Evolutionary conservation across 2,797 vertebrate species (phyloP), one percentile per base, ranked within the genome.

Genomic region (Parauchenoglanis punctatus): DNA sequence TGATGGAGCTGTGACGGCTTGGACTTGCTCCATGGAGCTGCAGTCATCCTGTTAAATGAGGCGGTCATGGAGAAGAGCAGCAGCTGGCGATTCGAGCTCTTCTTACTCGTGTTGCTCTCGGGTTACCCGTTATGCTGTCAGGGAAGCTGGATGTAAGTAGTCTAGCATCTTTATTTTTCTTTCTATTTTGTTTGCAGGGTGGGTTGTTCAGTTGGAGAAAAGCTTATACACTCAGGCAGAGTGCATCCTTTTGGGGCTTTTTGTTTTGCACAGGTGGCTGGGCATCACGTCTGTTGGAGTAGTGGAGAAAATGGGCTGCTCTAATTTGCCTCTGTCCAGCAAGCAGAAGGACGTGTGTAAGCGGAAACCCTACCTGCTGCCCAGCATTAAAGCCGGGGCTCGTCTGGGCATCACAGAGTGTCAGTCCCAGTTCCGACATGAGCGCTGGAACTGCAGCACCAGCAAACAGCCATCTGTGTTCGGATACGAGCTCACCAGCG

Each of bases 361-460:
- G 91, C 94, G 92, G 94, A 97, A 96, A 85, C 96, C 96, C 0
- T 95, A 97, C 91, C 95, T 99, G 92, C 93, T 98, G 91, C 94
- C 97, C 52, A 96, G 96, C 93, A 94, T 99, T 89, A 95, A 92
- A 49, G 97, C 97, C 87, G 98, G 97, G 85, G 97, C 98, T 4
- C 96, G 96, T 3, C 94, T 99, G 80, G 98, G 96, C 84, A 93
- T 98, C 65, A 88, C 94, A 23, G 98, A 98, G 94, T 99, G 98
- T 92, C 96, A 96, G 90, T 97, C 92, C 65, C 98, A 99, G 94
- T 99, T 99, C 94, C 94, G 94, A 82, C 96, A 97, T 86, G 98
- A 99, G 92, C 92, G 98, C 67, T 99, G 98, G 98, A 97, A 99
- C 96, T 99, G 98, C 93, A 95, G 94, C 73, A 96, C 93, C 58